Conservation (phyloP, 2,888 invertebrate genomes). For the Flexamia atlantica region DNA sequence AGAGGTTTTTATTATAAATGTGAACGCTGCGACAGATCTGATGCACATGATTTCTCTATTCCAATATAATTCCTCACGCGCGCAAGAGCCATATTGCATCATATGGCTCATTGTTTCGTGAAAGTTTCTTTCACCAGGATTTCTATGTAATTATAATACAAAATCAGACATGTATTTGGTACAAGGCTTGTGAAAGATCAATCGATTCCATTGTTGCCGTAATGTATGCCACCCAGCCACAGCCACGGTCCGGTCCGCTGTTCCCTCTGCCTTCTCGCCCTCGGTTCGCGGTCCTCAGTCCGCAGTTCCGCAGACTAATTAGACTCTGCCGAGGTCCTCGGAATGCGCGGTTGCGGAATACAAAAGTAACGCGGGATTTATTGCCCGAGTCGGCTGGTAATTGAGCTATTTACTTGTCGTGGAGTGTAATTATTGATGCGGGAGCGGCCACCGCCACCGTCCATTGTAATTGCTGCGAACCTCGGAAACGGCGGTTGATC, state of each 20-base stretch:
- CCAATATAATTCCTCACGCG: no score
- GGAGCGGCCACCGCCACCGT: conserved; percentile 28
- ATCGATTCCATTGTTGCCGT: conserved; percentile 20
- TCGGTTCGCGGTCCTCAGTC: not conserved
- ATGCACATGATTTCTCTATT: not conserved
- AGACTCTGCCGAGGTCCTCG: not conserved
- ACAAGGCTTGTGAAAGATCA: conserved; percentile 48
- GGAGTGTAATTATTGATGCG: conserved; percentile 15
- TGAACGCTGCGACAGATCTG: not conserved
- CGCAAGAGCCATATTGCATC: no score
- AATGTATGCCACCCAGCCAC: conserved; percentile 28
- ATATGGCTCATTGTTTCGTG: not conserved
- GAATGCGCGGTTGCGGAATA: conserved; percentile 29
- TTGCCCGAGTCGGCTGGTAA: conserved; percentile 32
- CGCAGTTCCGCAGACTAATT: not conserved
- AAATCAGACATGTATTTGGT: conserved; percentile 42
- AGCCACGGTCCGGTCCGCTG: no score
- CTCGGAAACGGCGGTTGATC: not conserved
- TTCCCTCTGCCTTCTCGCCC: not conserved
- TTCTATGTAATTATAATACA: conserved; percentile 20
- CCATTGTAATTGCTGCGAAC: conserved; percentile 29
- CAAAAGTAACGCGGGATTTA: conserved; percentile 44
- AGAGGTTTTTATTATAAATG: no score
- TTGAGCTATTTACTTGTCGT: conserved; percentile 60
- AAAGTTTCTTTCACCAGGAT: conserved; percentile 23